phyloP scores from a whole-genome alignment of 2,888 invertebrate genomes.

The Eristalis intricaria region DNA sequence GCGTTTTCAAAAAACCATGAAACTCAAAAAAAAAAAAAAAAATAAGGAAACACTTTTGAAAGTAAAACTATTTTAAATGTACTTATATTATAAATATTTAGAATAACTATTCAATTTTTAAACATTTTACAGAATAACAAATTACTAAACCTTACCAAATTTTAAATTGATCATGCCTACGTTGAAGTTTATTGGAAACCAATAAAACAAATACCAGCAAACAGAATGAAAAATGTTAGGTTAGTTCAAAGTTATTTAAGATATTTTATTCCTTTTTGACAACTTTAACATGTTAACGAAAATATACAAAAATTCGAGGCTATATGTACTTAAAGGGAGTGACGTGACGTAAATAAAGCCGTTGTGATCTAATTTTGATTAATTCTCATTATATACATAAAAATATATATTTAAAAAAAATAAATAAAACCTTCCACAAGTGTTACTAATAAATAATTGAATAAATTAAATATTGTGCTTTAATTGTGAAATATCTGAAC shows the following conservation, averaged over 20 bases:
- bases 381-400: slow-evolving; percentile 4
- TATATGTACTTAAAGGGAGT: slow-evolving; percentile 9
- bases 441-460: slow-evolving; percentile 56
- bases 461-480: slow-evolving; percentile 30
- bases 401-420: background rate
- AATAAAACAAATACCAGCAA: background rate
- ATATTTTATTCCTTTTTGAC: background rate
- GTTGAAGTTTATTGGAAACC: background rate
- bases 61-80: slow-evolving; percentile 48
- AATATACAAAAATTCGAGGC: slow-evolving; percentile 28
- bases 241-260: background rate
- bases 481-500: background rate
- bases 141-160: background rate
- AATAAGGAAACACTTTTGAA: background rate
- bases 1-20: slow-evolving; percentile 19
- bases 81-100: slow-evolving; percentile 6
- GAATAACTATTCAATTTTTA: slow-evolving; percentile 7
- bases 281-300: slow-evolving; percentile 14
- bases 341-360: slow-evolving; percentile 36
- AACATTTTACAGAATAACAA: slow-evolving; percentile 13
- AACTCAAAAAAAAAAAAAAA: slow-evolving; percentile 7
- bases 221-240: background rate
- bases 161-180: background rate
- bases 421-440: slow-evolving; percentile 32
- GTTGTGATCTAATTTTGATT: slow-evolving; percentile 61